Evolutionary conservation across 2,113 vertebrate species (phyloP), one percentile per base, ranked within the genome.

Genomic region (Grantiella picta): DNA sequence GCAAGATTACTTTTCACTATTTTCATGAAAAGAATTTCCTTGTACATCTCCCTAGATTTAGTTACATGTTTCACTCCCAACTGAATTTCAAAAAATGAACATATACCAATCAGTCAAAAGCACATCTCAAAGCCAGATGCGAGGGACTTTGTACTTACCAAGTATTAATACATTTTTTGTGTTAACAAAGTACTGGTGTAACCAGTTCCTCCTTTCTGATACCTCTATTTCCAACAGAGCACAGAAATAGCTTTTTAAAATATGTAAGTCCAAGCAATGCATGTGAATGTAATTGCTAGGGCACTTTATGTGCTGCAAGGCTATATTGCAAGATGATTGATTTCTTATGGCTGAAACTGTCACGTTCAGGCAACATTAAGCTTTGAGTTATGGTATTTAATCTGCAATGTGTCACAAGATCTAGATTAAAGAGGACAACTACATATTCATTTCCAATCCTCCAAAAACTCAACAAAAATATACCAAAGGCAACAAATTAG

Each of bases 381-480:
- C 45, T 92, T 91, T 86, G 89, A 97, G 71, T 71, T 36, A 44
- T 2, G 15, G 84, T 21, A 83, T 94, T 94, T 90, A 95, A 94
- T 95, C 96, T 92, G 85, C 82, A 70, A 36, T 11, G 75, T 95
- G 89, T 92, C 93, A 91, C 70, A 89, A 72, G 69, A 86, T 36
- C 86, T 52, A 93, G 81, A 97, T 96, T 95, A 76, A 92, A 89
- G 52, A 61, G 79, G 94, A 95, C 95, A 96, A 94, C 44, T 65
- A 54, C 65, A 70, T 95, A 93, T 96, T 95, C 78, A 86, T 91
- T 94, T 76, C 50, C 66, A 97, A 33, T 20, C 44, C 36, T 36
- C 59, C 10, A 44, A 81, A 95, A 96, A 75, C 65, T 68, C 72
- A 75, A 88, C 29, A 69, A 52, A 92, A 93, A 82, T 24, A 85